Evolutionary conservation across 2,888 invertebrate species (phyloP), one percentile per base, ranked within the genome.

Genomic region (Chaitophorus viminalis): DNA sequence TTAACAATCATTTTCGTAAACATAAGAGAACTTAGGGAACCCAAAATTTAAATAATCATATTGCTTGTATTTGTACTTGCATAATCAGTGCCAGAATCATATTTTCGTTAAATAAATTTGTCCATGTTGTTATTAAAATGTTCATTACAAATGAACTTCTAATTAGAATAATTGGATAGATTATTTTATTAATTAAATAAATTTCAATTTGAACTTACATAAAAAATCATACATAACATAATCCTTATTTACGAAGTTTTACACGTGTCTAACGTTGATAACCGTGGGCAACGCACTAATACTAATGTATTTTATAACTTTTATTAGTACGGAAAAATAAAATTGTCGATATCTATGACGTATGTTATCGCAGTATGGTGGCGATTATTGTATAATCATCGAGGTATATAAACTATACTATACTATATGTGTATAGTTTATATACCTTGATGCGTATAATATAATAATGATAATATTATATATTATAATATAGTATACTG

Each of bases 121-220:
- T 81, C 68, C 79, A 81, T 81, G 14, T 81, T 65, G 65, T 77
- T 77, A 77, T 77, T 77, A 77, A 77, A 77, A 77, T 77, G 77
- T 18, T 77, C 77, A 31, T 77, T 77, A 77, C 77, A 77, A 52
- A 52, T 75, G 54, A 54, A 54, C 54, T 54, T 54, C 54, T 54
- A 54, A 54, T 54, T 54, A 54, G 54, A 54, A 54, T 54, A 54
- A 54, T 54, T 54, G 54, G 54, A 54, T 75, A n/a, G n/a, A 75
- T 46, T 46, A 75, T 54, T 54, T 54, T 9, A 75, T 75, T 46
- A 77, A 77, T 25, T 77, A 77, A 77, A 54, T 77, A 77, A 77
- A 77, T 54, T 31, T 77, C 77, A 54, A 77, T 52, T 77, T 54
- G 77, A 31, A 54, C 52, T 77, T 77, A 31, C 33, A 21, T 72